phyloP scores from a whole-genome alignment of 2,888 invertebrate species.

The Lutraria lutraria region DNA sequence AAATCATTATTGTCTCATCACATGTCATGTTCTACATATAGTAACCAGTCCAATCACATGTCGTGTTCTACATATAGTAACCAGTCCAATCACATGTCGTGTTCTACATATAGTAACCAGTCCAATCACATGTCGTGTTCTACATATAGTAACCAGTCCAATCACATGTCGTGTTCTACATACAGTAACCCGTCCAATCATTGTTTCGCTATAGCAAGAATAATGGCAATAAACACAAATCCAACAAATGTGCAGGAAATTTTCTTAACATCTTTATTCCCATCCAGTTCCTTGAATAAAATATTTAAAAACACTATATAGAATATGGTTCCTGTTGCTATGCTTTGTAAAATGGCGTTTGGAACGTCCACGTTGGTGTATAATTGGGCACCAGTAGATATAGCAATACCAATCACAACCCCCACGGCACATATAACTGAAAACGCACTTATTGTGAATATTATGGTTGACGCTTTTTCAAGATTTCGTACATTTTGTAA shows the following conservation, averaged over 20 bases:
- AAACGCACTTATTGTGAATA: constrained; percentile 80
- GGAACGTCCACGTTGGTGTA: constrained; percentile 81
- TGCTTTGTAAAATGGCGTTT: constrained; percentile 82
- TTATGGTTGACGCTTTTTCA: constrained; percentile 80
- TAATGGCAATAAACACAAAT: constrained; percentile 81
- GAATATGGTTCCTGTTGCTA: constrained; percentile 82
- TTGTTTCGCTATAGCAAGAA: constrained; percentile 76
- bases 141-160: too few species aligned
- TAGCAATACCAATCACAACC: constrained; percentile 79
- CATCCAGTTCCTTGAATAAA: constrained; percentile 81
- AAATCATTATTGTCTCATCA: too few species aligned
- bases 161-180: too few species aligned
- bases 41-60: too few species aligned
- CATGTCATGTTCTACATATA: too few species aligned
- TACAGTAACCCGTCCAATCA: not conserved
- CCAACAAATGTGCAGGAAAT: constrained; percentile 82
- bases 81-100: too few species aligned
- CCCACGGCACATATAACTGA: constrained; percentile 81
- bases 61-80: too few species aligned
- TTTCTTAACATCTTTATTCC: constrained; percentile 80
- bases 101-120: too few species aligned
- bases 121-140: too few species aligned
- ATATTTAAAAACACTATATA: constrained; percentile 84
- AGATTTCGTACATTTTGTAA: constrained; percentile 79
- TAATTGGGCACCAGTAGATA: constrained; percentile 81